A percentile compares a stretch with the other conserved stretches of the same genome.
These are phyloP conservation scores for Ormyrus labotus DNA, from an alignment of 2,888 invertebrate species.

Conservation along the genomic window DNA sequence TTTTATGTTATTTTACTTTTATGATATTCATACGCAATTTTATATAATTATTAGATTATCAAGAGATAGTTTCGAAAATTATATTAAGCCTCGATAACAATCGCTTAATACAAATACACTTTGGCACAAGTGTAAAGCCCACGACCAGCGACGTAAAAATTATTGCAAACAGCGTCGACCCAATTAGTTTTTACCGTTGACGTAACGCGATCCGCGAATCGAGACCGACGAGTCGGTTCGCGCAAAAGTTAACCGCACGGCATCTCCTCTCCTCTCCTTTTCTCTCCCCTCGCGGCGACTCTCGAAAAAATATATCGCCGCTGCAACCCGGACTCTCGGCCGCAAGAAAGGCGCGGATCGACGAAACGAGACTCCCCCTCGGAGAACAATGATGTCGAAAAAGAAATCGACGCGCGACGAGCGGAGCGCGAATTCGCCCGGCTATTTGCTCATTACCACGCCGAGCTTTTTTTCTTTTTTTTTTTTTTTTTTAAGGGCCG, in stretches of 20 bases:
- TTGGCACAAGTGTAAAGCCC: no score
- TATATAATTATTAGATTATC: no score
- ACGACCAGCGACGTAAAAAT: background rate
- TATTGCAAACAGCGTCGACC: conserved; percentile 7
- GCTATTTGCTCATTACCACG: background rate
- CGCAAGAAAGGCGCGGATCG: no score
- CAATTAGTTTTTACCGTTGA: conserved; percentile 32
- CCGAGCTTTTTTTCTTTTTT: background rate
- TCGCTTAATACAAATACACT: no score
- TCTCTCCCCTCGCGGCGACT: no score
- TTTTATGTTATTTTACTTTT: no score
- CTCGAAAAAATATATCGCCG: no score
- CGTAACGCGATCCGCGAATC: background rate
- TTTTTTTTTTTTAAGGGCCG: no score
- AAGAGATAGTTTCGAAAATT: no score
- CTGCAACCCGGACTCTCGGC: no score
- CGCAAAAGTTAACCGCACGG: background rate
- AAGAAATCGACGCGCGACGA: background rate
- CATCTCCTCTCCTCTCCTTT: background rate
- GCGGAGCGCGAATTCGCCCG: background rate
- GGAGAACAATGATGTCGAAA: conserved; percentile 21
- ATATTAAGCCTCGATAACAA: no score
- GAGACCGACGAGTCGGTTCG: background rate
- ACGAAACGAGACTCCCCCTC: background rate
- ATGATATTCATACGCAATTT: no score